Percentiles rank a stretch among this genome's conserved stretches.
phyloP scores from a whole-genome alignment of 1,140 invertebrate genomes.

The Apolygus lucorum region DNA sequence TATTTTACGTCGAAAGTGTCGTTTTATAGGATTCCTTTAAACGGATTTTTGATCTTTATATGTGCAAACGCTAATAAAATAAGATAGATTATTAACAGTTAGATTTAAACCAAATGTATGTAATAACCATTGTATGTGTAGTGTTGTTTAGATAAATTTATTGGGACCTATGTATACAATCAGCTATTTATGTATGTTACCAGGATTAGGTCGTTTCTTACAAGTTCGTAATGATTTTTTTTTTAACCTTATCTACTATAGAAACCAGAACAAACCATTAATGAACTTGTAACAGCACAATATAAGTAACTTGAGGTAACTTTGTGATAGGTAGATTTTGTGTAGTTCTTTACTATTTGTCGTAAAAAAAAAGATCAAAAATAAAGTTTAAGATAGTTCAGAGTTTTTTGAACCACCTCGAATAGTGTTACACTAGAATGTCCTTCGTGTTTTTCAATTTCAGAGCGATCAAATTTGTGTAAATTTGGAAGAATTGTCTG shows the following conservation, averaged over 20 bases:
- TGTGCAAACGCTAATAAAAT: too few species aligned
- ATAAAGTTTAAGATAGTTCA: background rate
- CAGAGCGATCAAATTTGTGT: too few species aligned
- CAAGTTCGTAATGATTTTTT: constrained; percentile 3
- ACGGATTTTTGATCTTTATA: too few species aligned
- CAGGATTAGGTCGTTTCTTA: background rate
- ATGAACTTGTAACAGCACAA: background rate
- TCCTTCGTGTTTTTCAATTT: too few species aligned
- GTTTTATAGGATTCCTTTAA: too few species aligned
- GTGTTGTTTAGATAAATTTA: constrained; percentile 22
- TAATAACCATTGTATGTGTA: constrained; percentile 21
- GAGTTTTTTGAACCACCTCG: background rate
- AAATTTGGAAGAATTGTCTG: too few species aligned
- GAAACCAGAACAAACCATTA: background rate
- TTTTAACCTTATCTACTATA: background rate
- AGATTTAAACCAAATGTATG: too few species aligned
- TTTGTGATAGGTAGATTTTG: constrained; percentile 13
- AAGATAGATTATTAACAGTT: too few species aligned
- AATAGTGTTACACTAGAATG: too few species aligned
- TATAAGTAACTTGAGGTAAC: background rate
- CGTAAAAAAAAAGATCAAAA: constrained; percentile 1
- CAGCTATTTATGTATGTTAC: constrained; percentile 22
- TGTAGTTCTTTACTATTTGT: constrained; percentile 8
- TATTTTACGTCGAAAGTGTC: too few species aligned
- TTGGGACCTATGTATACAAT: constrained; percentile 24